A percentile compares a stretch with the other conserved stretches of the same genome.
These are phyloP conservation scores for Zapornia atra DNA, from an alignment of 2,113 vertebrate species.

Conservation along the genomic window DNA sequence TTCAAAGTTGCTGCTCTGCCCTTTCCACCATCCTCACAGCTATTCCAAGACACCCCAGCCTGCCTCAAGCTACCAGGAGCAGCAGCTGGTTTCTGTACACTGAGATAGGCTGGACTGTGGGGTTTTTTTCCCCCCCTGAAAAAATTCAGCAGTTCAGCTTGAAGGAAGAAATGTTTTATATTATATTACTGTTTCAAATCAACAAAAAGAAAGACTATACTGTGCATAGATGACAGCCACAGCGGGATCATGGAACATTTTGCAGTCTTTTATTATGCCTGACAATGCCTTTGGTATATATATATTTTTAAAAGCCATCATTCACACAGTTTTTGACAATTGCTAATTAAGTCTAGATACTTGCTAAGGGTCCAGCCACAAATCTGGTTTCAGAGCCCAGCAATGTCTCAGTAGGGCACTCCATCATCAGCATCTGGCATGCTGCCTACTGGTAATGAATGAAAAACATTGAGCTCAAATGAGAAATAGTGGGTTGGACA, in stretches of 20 bases:
- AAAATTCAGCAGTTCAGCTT: background rate
- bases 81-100: background rate
- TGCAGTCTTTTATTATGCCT: constrained; percentile 8
- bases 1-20: background rate
- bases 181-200: constrained; percentile 18
- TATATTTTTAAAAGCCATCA: background rate
- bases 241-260: background rate
- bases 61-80: background rate
- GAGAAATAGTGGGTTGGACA: background rate
- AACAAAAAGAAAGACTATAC: background rate
- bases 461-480: background rate
- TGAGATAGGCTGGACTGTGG: background rate
- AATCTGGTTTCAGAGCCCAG: constrained; percentile 33
- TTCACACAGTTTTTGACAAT: constrained; percentile 25
- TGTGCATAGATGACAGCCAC: background rate
- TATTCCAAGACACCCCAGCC: background rate
- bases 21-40: background rate
- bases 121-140: background rate
- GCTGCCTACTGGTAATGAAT: background rate
- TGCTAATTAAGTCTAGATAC: constrained; percentile 37
- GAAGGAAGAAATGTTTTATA: background rate
- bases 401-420: constrained; percentile 26
- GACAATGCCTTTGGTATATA: constrained; percentile 18
- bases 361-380: constrained; percentile 2
- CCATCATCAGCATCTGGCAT: constrained; percentile 29